These are phyloP conservation scores for Anaspis maculata DNA, from an alignment of 2,888 invertebrate genomes.

Conservation along the genomic window DNA sequence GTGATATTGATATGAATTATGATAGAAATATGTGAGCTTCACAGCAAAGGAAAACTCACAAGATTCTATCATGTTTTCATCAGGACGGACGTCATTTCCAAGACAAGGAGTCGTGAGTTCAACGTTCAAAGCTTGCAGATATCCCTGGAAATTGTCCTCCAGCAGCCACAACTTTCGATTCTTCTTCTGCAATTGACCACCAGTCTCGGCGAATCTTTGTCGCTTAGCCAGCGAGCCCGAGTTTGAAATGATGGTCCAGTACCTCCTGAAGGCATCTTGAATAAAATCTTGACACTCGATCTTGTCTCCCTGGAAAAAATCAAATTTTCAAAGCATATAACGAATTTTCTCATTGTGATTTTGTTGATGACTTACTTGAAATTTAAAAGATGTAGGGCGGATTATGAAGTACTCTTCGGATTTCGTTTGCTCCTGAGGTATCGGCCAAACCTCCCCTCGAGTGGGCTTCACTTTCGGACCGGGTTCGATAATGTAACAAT, in stretches of 20 bases:
- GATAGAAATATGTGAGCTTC: no score
- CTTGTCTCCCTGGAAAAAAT: no score
- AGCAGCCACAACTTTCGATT: slow-evolving; percentile 4
- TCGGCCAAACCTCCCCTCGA: slow-evolving; percentile 61
- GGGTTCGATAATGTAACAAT: slow-evolving; percentile 28
- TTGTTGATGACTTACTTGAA: slow-evolving; percentile 44
- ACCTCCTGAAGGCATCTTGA: slow-evolving; percentile 22
- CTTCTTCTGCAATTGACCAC: slow-evolving; percentile 2
- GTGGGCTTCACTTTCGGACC: slow-evolving; percentile 50
- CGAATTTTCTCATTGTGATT: no score
- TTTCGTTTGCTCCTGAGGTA: slow-evolving; percentile 48
- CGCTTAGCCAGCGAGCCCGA: slow-evolving; percentile 4
- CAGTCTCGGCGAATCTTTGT: slow-evolving; percentile 1
- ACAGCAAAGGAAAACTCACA: no score
- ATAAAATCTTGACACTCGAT: slow-evolving; percentile 14
- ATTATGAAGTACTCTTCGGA: slow-evolving; percentile 41
- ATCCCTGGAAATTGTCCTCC: slow-evolving; percentile 4
- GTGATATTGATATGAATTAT: no score
- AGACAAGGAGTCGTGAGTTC: slow-evolving; percentile 3
- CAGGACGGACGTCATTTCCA: slow-evolving; percentile 4
- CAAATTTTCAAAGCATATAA: no score
- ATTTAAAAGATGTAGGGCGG: slow-evolving; percentile 43
- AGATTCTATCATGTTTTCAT: no score
- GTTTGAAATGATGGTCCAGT: slow-evolving; percentile 21
- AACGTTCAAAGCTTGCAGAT: slow-evolving; percentile 5